phyloP scores from a whole-genome alignment of 2,888 invertebrate species.

The Melangyna quadrimaculata region DNA sequence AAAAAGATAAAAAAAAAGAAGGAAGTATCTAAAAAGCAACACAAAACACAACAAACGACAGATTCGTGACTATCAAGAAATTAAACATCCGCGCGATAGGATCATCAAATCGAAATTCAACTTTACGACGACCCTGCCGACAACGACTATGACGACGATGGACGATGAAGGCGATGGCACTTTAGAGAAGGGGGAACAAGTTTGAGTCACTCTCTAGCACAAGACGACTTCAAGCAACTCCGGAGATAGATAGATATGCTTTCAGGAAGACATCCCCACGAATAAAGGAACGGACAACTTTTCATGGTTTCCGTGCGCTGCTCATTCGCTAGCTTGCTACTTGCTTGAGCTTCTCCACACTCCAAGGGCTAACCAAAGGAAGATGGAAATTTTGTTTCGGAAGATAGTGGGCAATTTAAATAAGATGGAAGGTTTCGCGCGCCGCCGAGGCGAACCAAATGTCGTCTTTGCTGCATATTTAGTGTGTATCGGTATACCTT shows the following conservation, averaged over 20 bases:
- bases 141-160: no score
- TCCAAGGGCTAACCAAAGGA: slow-evolving; percentile 10
- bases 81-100: slow-evolving; percentile 72
- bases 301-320: slow-evolving; percentile 49
- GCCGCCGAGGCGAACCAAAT: neutral
- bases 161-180: neutral
- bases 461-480: neutral
- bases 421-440: slow-evolving; percentile 53
- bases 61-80: slow-evolving; percentile 72
- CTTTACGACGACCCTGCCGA: slow-evolving; percentile 53
- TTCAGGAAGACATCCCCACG: neutral
- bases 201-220: neutral
- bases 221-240: neutral
- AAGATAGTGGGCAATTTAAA: slow-evolving; percentile 69
- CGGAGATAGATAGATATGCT: neutral
- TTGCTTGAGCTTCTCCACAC: neutral
- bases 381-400: slow-evolving; percentile 66
- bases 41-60: slow-evolving; percentile 67
- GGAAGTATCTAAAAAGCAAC: slow-evolving; percentile 40
- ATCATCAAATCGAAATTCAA: slow-evolving; percentile 71
- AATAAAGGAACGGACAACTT: slow-evolving; percentile 53
- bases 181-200: neutral
- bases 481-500: slow-evolving; percentile 37
- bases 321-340: slow-evolving; percentile 2
- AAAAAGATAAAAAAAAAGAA: slow-evolving; percentile 37